Evolutionary conservation across 2,888 invertebrate species (phyloP), one percentile per base, ranked within the genome.

Genomic region (Mesorhabditis sp.): DNA sequence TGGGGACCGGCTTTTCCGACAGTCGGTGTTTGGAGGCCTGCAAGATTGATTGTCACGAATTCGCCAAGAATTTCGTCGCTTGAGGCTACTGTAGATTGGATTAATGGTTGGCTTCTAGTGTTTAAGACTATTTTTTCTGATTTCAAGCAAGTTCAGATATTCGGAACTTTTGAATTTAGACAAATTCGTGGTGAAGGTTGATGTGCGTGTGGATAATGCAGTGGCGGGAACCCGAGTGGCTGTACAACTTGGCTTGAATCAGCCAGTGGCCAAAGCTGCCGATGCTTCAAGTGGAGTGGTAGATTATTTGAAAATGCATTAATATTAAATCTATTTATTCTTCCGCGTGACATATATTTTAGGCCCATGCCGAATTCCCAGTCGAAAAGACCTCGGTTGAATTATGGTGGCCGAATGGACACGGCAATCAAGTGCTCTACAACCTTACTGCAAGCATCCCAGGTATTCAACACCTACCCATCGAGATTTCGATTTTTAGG

Each of bases 1-100:
- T 96, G 95, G 95, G 96, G 95, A 43, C 94, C 95, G 0, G 92
- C 95, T 0, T 93, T 95, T 76, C 93, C 95, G 0, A 93, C 94
- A 1, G 90, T 92, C 76, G 97, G 96, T 68, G 90, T 98, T 69
- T 96, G 95, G 94, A 93, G 89, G 73, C 81, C 83, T 13, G 80
- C 87, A 5, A 63, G 62, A 5, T n/a, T 76, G 4, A 28, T 65
- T n/a, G n/a, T 50, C 58, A 50, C 58, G n/a, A 50, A 50, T n/a
- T 13, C 58, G n/a, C 10, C 58, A 50, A 10, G n/a, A n/a, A 50
- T 50, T n/a, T 50, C 58, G 1, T 13, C n/a, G 58, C 58, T 50
- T 2, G n/a, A 10, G 7, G 58, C 58, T 50, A 50, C 58, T n/a
- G 58, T 50, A n/a, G n/a, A 50, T n/a, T n/a, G 10, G n/a, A n/a